Conservation (phyloP, 2,888 invertebrate genomes). For the Macrosiphum euphorbiae region DNA sequence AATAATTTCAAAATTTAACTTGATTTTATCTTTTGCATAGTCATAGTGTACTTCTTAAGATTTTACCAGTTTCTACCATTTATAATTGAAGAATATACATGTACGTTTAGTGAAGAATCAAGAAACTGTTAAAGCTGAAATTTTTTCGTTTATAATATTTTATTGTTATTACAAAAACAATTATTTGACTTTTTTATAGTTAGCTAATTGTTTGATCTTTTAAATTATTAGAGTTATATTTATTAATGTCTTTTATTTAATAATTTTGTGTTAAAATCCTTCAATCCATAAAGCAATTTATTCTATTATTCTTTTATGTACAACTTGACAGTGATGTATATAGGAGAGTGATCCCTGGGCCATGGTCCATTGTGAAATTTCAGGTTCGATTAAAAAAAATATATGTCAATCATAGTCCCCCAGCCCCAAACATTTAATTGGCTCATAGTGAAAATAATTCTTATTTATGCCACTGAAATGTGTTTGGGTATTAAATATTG, state of each 20-base stretch:
- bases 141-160: neutral
- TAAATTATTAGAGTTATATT: neutral
- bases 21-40: neutral
- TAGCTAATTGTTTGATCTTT: slow-evolving; percentile 3
- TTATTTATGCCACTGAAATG: neutral
- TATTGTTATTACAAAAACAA: neutral
- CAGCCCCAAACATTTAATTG: neutral
- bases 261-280: neutral
- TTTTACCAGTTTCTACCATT: neutral
- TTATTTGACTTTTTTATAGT: neutral
- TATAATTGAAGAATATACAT: neutral
- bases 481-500: slow-evolving; percentile 23
- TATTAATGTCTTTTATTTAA: neutral
- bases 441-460: neutral
- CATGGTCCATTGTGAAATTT: neutral
- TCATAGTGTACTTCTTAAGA: neutral
- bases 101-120: neutral
- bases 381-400: neutral
- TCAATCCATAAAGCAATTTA: neutral
- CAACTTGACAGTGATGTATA: neutral
- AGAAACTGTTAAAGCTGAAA: neutral
- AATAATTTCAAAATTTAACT: neutral
- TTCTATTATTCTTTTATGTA: neutral
- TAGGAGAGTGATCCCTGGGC: neutral
- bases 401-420: neutral